Conservation (phyloP, 2,797 vertebrate genomes). For the Cuniculus paca region DNA sequence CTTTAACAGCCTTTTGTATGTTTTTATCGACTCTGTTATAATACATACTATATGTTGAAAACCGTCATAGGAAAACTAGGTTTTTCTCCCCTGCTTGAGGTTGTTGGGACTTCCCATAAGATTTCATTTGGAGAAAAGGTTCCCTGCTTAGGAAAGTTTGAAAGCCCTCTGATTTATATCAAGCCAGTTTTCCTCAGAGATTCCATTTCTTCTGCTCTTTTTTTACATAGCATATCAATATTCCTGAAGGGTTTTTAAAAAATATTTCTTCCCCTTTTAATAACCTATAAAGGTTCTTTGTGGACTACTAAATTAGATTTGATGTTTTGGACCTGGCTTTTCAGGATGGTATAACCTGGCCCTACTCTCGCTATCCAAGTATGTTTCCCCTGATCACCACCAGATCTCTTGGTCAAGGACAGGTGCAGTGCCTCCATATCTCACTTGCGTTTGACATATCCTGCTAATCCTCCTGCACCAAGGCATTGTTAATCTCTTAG, state of each 20-base stretch:
- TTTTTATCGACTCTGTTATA: conserved; percentile 32
- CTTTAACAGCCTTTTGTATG: conserved; percentile 16
- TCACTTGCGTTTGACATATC: not conserved
- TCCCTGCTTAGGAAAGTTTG: not conserved
- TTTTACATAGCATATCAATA: not conserved
- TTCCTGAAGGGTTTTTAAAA: conserved; percentile 19
- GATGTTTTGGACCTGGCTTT: not conserved
- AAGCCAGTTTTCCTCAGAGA: not conserved
- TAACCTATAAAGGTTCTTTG: not conserved
- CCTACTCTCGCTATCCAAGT: not conserved
- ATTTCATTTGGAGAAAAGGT: conserved; percentile 33
- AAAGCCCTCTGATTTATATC: conserved; percentile 5
- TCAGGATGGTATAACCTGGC: not conserved
- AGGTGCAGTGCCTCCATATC: not conserved
- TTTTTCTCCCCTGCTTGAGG: not conserved
- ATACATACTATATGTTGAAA: not conserved
- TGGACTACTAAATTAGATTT: not conserved
- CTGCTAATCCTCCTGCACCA: not conserved
- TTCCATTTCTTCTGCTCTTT: not conserved
- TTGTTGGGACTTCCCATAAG: not conserved
- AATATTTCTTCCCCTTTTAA: not conserved
- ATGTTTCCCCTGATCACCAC: not conserved
- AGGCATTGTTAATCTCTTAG: not conserved
- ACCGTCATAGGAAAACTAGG: conserved; percentile 11
- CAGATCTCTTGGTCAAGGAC: not conserved